Percentiles rank a stretch among this genome's conserved stretches.
Evolutionary conservation across 1,140 invertebrate genomes (phyloP).

Genomic region (Ctenoplectra terminalis): DNA sequence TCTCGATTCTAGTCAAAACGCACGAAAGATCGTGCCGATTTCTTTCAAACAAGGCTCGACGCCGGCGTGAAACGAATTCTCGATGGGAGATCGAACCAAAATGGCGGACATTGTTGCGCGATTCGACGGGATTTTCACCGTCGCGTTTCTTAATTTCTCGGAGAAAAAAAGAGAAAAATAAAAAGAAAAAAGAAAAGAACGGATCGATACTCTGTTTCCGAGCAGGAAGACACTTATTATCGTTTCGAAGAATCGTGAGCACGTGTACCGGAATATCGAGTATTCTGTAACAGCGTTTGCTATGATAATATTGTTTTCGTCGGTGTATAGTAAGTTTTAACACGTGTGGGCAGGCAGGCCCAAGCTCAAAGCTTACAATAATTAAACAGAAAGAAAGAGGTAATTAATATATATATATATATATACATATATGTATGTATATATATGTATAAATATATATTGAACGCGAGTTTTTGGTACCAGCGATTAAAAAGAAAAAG

Average conservation of each 20-base stretch:
- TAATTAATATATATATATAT: slow-evolving; percentile 53
- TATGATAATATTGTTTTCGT: slow-evolving; percentile 37
- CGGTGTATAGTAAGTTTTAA: slow-evolving; percentile 59
- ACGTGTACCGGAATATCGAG: slow-evolving; percentile 5
- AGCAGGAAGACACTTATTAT: background rate
- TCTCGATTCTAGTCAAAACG: slow-evolving; percentile 60
- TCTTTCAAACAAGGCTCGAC: background rate
- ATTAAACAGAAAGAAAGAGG: slow-evolving; percentile 63
- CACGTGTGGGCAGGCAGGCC: slow-evolving; percentile 54
- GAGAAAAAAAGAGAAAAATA: too few relatives aligned
- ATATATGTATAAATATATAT: slow-evolving; percentile 56
- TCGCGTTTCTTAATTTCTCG: background rate
- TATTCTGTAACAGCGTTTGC: slow-evolving; percentile 38
- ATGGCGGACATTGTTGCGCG: too few relatives aligned
- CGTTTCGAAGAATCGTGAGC: slow-evolving; percentile 27
- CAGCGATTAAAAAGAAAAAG: slow-evolving; percentile 52
- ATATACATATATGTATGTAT: background rate
- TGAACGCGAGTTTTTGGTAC: slow-evolving; percentile 54
- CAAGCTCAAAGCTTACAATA: slow-evolving; percentile 80
- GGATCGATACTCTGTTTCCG: background rate
- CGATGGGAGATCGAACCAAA: background rate
- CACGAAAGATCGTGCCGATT: slow-evolving; percentile 9
- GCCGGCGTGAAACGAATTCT: background rate
- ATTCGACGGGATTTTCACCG: background rate
- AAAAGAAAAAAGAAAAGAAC: background rate